Base-by-base conservation (phyloP, 2,113 vertebrate species). In the Marmota flaviventris region DNA sequence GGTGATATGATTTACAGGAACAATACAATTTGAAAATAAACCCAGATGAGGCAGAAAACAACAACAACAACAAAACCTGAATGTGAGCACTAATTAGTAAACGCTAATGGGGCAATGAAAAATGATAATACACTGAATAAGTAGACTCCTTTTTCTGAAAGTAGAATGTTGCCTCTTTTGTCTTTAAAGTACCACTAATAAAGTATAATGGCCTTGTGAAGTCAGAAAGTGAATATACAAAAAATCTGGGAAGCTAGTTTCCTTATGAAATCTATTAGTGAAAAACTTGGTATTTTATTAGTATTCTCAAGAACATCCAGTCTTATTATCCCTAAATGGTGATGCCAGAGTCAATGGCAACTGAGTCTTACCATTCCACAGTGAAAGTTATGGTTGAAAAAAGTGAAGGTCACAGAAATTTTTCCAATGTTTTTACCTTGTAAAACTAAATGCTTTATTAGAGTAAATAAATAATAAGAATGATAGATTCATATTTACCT, bases 81-180 rank as follows among this genome's bases (percentile, higher is more conserved):
- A 45, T 45, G 45, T 45, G 45, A 45, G 45, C 45, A 45, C 45
- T 45, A 45, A 45, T 45, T 45, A 8, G 45, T 45, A 45, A 45
- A 45, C 8, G 45, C 22, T 81, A 95, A 77, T 72, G 29, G 90
- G 89, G 78, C 84, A 90, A 88, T 76, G 70, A 83, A 91, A 79
- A 93, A 92, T 83, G 56, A 67, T 84, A 85, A 70, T 12, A 53
- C 34, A 37, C 7, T 67, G 37, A 93, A 61, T 87, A 53, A 96
- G 25, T 18, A 89, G 89, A n/a, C 73, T 94, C 17, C 29, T 83
- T 91, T 72, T 42, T 10, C 56, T 70, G 39, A 48, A 83, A 84
- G 87, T 20, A 86, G 25, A 85, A 76, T 96, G 45, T 72, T 93
- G 89, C 25, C 45, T 76, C 48, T 86, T 96, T 94, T 89, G n/a